Evolutionary conservation across 2,113 vertebrate species (phyloP).

Genomic region (Balaenoptera acutorostrata): DNA sequence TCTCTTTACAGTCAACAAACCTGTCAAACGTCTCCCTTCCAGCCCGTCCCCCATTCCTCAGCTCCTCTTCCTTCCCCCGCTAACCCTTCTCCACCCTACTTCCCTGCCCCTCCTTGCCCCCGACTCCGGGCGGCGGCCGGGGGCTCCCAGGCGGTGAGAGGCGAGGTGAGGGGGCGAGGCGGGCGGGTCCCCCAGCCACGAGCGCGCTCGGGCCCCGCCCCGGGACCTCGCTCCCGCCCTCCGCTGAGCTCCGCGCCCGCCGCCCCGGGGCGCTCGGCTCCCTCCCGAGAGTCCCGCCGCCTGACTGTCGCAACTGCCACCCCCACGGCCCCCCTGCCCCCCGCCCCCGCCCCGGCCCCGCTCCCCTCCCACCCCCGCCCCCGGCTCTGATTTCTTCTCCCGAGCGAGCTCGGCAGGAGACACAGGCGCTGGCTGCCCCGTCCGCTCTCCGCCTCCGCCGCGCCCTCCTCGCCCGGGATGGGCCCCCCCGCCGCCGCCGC

Average conservation of each 20-base stretch:
- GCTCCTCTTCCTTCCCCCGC: slow-evolving; percentile 29
- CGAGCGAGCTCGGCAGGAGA: slow-evolving; percentile 68
- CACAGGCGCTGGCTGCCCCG: slow-evolving; percentile 68
- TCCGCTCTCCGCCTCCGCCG: slow-evolving; percentile 70
- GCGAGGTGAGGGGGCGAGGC: slow-evolving; percentile 24
- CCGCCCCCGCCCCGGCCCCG: slow-evolving; percentile 29
- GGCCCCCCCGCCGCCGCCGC: slow-evolving; percentile 31
- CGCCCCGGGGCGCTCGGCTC: slow-evolving; percentile 64
- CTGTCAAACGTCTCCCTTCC: slow-evolving; percentile 69
- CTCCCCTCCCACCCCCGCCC: slow-evolving; percentile 58
- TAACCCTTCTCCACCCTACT: background rate
- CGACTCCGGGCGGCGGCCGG: background rate
- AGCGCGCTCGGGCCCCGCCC: slow-evolving; percentile 52
- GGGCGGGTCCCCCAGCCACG: slow-evolving; percentile 1
- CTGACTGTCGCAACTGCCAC: slow-evolving; percentile 69
- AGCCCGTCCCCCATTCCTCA: slow-evolving; percentile 51
- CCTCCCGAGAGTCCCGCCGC: slow-evolving; percentile 55
- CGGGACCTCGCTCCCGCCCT: slow-evolving; percentile 55
- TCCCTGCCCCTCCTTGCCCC: slow-evolving; percentile 28
- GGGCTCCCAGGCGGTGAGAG: background rate
- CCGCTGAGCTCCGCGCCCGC: slow-evolving; percentile 31
- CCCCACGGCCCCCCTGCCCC: slow-evolving; percentile 44
- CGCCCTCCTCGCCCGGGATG: slow-evolving; percentile 68
- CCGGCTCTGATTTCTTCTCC: slow-evolving; percentile 74
- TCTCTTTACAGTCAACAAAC: slow-evolving; percentile 77